A percentile compares a stretch with the other conserved stretches of the same genome.
Conservation (phyloP, 2,113 vertebrate species). For the Apodemus sylvaticus region DNA sequence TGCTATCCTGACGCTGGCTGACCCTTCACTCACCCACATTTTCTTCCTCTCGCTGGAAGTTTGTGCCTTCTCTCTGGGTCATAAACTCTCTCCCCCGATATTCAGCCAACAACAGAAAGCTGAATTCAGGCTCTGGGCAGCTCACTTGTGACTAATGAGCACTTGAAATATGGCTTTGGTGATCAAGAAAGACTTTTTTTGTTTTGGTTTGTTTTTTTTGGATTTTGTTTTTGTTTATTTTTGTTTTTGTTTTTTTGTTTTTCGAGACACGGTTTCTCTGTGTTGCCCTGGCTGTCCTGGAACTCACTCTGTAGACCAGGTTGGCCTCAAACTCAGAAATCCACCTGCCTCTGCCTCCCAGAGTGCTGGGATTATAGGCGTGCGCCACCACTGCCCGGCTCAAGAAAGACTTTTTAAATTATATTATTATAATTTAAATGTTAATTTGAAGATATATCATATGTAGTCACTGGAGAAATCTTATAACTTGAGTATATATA, state of each 20-base stretch:
- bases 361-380: too few relatives aligned
- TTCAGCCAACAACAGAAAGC: background rate
- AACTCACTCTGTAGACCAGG: too few relatives aligned
- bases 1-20: conserved; percentile 51
- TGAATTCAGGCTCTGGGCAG: background rate
- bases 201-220: too few relatives aligned
- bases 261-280: too few relatives aligned
- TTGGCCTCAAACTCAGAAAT: too few relatives aligned
- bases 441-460: background rate
- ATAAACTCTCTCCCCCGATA: background rate
- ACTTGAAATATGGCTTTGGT: background rate
- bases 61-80: background rate
- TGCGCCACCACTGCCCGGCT: too few relatives aligned
- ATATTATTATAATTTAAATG: background rate
- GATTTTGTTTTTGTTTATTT: too few relatives aligned
- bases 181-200: background rate
- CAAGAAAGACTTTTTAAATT: background rate
- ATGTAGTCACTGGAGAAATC: background rate
- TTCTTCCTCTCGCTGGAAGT: conserved; percentile 30
- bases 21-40: conserved; percentile 46
- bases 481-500: background rate
- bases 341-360: too few relatives aligned
- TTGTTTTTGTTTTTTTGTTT: too few relatives aligned
- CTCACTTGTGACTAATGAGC: background rate
- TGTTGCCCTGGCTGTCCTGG: too few relatives aligned